These are phyloP conservation scores for Cynoglossus semilaevis DNA, from an alignment of 2,113 vertebrate species.

Conservation along the genomic window DNA sequence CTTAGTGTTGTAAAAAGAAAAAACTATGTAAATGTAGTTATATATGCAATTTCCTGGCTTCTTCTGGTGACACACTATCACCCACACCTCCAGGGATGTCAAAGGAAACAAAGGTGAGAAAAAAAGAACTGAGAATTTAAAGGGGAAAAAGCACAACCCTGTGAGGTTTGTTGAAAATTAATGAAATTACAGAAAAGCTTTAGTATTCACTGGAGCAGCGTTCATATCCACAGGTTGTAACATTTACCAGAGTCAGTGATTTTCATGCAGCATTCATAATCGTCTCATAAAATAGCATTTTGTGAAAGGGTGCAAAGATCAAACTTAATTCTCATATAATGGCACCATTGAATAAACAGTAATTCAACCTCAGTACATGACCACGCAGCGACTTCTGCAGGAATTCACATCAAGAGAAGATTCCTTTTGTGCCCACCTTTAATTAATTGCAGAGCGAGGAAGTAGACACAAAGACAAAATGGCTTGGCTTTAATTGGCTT, in stretches of 20 bases:
- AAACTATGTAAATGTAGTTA: background rate
- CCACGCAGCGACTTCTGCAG: slow-evolving; percentile 50
- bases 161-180: slow-evolving; percentile 44
- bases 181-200: slow-evolving; percentile 49
- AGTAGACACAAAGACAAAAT: slow-evolving; percentile 72
- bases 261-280: slow-evolving; percentile 68
- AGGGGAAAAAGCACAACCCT: slow-evolving; percentile 45
- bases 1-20: background rate
- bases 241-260: slow-evolving; percentile 63
- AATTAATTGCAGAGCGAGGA: slow-evolving; percentile 72
- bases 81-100: background rate
- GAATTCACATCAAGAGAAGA: slow-evolving; percentile 66
- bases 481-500: slow-evolving; percentile 74
- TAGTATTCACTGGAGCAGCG: slow-evolving; percentile 22
- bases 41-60: background rate
- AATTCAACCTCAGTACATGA: slow-evolving; percentile 60
- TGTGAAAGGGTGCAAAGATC: slow-evolving; percentile 62
- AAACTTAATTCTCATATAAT: slow-evolving; percentile 71
- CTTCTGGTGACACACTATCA: background rate
- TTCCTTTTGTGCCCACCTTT: slow-evolving; percentile 71
- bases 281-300: slow-evolving; percentile 63
- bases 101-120: slow-evolving; percentile 28
- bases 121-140: slow-evolving; percentile 54
- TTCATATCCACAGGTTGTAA: slow-evolving; percentile 58
- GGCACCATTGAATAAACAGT: slow-evolving; percentile 63